Evolutionary conservation across 2,113 vertebrate species (phyloP).

Genomic region (Sphyrna mokarran): DNA sequence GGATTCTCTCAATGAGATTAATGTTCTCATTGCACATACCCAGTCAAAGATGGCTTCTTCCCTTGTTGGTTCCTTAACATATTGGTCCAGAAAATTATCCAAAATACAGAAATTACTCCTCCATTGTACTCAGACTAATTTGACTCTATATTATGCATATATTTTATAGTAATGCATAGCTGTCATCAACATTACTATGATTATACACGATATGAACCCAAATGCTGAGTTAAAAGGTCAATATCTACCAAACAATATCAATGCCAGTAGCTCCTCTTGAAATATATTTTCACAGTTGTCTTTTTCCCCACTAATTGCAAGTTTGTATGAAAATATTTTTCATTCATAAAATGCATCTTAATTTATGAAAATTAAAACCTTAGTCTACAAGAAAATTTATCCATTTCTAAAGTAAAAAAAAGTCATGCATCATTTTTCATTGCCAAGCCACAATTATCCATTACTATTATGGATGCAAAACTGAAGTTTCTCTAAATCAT

Average conservation of each 20-base stretch:
- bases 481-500: not conserved
- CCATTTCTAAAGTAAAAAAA: not conserved
- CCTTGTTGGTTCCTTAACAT: too few relatives aligned
- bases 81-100: too few relatives aligned
- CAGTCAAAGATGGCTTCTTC: too few relatives aligned
- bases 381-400: not conserved
- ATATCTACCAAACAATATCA: not conserved
- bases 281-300: too few relatives aligned
- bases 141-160: too few relatives aligned
- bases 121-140: too few relatives aligned
- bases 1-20: too few relatives aligned
- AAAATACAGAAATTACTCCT: too few relatives aligned
- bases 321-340: not conserved
- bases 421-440: not conserved
- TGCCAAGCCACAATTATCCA: not conserved
- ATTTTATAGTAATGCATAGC: not conserved
- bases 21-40: too few relatives aligned
- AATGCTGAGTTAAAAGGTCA: not conserved
- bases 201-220: too few relatives aligned
- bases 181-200: too few relatives aligned
- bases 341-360: not conserved
- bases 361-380: not conserved
- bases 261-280: not conserved
- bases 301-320: not conserved
- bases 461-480: not conserved